Evolutionary conservation across 2,888 invertebrate species (phyloP).

Genomic region (Chymomyza caudatula): DNA sequence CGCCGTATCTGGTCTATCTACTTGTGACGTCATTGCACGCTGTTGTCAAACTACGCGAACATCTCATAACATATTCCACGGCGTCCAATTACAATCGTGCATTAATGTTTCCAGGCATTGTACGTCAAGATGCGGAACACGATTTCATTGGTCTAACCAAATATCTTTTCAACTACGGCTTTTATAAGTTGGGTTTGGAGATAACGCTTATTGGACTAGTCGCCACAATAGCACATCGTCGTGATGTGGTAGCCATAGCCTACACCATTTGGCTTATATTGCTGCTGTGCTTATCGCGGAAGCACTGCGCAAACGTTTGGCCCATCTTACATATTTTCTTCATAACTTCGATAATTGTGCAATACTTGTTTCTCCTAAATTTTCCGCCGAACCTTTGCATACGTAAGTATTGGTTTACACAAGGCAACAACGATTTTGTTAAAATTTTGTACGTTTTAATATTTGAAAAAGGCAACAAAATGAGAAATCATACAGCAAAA

Average conservation of each 20-base stretch:
- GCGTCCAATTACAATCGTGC: constrained; percentile 79
- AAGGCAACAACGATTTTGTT: too few species aligned
- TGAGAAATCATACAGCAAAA: too few species aligned
- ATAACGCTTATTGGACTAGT: constrained; percentile 91
- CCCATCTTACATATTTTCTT: constrained; percentile 88
- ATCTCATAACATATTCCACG: constrained; percentile 79
- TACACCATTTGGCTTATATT: constrained; percentile 90
- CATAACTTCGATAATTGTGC: constrained; percentile 88
- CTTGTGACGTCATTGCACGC: constrained; percentile 91
- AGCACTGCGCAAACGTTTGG: constrained; percentile 86
- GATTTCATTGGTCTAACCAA: constrained; percentile 88
- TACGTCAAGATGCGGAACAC: constrained; percentile 90
- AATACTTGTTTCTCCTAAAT: constrained; percentile 92
- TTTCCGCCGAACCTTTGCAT: constrained; percentile 92
- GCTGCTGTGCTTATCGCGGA: constrained; percentile 83
- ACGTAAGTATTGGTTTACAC: constrained; percentile 79
- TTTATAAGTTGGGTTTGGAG: constrained; percentile 98
- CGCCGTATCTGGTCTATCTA: constrained; percentile 90
- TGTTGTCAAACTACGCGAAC: constrained; percentile 90
- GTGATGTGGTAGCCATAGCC: constrained; percentile 91
- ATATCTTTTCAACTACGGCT: constrained; percentile 95
- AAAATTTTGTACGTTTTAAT: too few species aligned
- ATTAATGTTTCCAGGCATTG: constrained; percentile 88
- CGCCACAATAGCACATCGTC: constrained; percentile 90
- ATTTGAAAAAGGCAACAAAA: too few species aligned